Percentiles rank a stretch among this genome's conserved stretches.
phyloP scores from a whole-genome alignment of 30 jellyfish, hydroid and myxozoan species.

The Clytia hemisphaerica region DNA sequence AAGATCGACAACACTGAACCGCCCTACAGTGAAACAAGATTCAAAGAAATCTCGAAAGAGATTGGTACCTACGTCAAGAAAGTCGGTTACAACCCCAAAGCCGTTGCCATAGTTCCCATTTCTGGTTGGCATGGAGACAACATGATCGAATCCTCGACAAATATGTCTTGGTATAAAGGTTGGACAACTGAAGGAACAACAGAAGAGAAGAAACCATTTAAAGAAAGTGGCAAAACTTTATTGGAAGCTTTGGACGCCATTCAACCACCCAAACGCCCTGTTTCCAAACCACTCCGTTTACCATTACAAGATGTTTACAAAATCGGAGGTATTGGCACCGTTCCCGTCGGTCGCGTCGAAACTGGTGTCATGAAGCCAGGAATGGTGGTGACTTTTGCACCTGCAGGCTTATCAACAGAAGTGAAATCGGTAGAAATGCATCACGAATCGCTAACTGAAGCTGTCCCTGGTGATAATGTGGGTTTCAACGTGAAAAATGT shows the following conservation, averaged over 20 bases:
- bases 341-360: slow-evolving; percentile 99
- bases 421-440: slow-evolving; percentile 99
- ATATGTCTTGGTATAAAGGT: slow-evolving; percentile 84
- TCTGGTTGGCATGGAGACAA: slow-evolving; percentile 99
- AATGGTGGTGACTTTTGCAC: slow-evolving; percentile 74
- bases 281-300: slow-evolving; percentile 74
- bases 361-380: slow-evolving; percentile 94
- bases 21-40: slow-evolving; percentile 88
- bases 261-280: slow-evolving; percentile 77
- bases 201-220: slow-evolving; percentile 18
- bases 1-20: slow-evolving; percentile 97
- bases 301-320: slow-evolving; percentile 98
- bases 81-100: slow-evolving; percentile 84
- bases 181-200: slow-evolving; percentile 49
- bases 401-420: slow-evolving; percentile 94
- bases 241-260: slow-evolving; percentile 70
- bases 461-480: slow-evolving; percentile 97
- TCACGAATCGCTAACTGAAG: slow-evolving; percentile 81
- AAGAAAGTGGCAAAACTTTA: slow-evolving; percentile 59
- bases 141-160: slow-evolving; percentile 71
- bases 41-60: slow-evolving; percentile 76
- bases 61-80: slow-evolving; percentile 73
- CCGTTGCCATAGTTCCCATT: slow-evolving; percentile 88
- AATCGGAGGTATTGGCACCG: slow-evolving; percentile 99
- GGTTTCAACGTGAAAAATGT: slow-evolving; percentile 97